These are phyloP conservation scores for Ectemnius cavifrons DNA, from an alignment of 2,888 invertebrate species.

Conservation along the genomic window DNA sequence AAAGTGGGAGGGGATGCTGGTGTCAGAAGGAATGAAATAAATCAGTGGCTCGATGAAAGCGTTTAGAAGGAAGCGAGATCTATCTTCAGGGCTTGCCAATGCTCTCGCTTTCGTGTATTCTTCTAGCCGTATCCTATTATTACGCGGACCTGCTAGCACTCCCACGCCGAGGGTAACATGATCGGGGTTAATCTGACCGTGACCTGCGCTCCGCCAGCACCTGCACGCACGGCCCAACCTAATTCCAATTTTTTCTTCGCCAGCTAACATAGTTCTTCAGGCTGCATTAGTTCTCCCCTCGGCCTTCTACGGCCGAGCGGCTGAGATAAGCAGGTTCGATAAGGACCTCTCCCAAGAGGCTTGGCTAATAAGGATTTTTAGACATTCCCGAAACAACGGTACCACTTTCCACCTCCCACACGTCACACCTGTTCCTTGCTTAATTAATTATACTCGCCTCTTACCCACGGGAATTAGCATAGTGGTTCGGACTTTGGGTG, in stretches of 20 bases:
- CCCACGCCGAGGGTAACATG: conserved; percentile 77
- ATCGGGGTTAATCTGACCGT: conserved; percentile 77
- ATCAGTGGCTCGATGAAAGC: conserved; percentile 65
- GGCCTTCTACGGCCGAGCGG: background rate
- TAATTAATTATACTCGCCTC: background rate
- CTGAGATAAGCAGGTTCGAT: conserved; percentile 50
- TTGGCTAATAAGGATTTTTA: conserved; percentile 46
- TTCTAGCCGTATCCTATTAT: conserved; percentile 73
- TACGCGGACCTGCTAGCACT: conserved; percentile 73
- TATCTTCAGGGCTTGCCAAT: conserved; percentile 53
- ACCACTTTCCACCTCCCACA: background rate
- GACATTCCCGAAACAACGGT: conserved; percentile 19
- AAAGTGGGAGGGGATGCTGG: conserved; percentile 21
- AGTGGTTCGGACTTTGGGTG: background rate
- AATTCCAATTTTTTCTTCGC: conserved; percentile 55
- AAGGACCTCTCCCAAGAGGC: conserved; percentile 30
- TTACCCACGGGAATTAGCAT: background rate
- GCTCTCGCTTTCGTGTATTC: conserved; percentile 42
- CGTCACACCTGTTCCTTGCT: background rate
- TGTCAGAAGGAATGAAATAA: conserved; percentile 56
- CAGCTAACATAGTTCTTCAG: conserved; percentile 17
- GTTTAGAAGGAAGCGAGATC: conserved; percentile 65
- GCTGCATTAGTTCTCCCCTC: conserved; percentile 23
- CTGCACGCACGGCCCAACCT: conserved; percentile 64
- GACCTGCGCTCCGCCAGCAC: conserved; percentile 72